These are phyloP conservation scores for Chelonoidis abingdonii DNA, from an alignment of 2,113 vertebrate species.

Conservation along the genomic window DNA sequence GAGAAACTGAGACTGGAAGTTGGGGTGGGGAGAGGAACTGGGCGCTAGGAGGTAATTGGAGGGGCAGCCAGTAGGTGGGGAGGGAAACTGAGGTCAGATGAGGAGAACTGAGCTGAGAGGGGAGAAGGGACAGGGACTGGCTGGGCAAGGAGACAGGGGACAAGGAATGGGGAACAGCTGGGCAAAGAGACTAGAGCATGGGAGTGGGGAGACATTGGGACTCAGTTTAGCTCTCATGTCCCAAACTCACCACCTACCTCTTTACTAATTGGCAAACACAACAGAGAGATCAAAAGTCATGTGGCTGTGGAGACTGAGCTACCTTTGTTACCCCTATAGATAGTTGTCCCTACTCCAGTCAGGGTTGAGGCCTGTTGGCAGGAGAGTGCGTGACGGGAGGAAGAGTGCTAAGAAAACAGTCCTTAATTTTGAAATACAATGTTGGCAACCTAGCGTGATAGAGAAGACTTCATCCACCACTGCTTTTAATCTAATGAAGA, in stretches of 20 bases:
- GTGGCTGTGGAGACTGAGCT: not conserved
- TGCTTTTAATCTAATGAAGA: not conserved
- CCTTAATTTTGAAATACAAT: not conserved
- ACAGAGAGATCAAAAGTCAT: not conserved
- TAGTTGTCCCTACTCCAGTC: fast-evolving
- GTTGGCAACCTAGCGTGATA: not conserved
- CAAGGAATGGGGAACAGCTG: not conserved
- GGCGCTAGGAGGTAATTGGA: not conserved
- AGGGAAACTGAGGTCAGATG: not conserved
- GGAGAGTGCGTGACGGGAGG: fast-evolving
- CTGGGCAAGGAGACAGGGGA: not conserved
- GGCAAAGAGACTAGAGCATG: not conserved
- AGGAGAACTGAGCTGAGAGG: fast-evolving
- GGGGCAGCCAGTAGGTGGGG: not conserved
- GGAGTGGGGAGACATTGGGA: not conserved
- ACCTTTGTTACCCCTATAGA: not conserved
- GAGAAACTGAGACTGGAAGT: not conserved
- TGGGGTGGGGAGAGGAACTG: not conserved
- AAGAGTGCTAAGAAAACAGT: not conserved
- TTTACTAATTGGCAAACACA: not conserved
- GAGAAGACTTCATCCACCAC: not conserved
- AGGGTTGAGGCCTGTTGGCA: not conserved
- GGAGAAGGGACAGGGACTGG: not conserved
- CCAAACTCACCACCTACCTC: not conserved
- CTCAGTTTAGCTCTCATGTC: not conserved